Conservation (phyloP, 2,888 invertebrate species). For the Trichopoda pennipes region DNA sequence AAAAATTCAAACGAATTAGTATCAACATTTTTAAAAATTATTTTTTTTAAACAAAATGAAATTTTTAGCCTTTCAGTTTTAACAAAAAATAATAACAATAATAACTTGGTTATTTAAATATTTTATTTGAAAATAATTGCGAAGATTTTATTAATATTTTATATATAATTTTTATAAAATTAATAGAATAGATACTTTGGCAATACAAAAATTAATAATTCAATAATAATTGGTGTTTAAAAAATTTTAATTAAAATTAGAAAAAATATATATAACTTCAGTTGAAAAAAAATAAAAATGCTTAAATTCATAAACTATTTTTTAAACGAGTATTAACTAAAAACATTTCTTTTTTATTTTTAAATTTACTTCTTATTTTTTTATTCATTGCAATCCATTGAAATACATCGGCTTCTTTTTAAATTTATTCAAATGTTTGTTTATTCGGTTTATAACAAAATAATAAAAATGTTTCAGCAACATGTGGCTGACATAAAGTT, state of each 20-base stretch:
- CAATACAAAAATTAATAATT: not conserved
- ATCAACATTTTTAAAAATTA: not conserved
- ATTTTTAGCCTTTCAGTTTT: not conserved
- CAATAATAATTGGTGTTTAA: not conserved
- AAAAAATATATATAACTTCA: too few species aligned
- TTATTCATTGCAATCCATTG: too few species aligned
- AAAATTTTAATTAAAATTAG: not conserved
- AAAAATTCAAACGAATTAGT: conserved; percentile 3
- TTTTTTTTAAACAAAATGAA: not conserved
- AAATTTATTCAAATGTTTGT: too few species aligned
- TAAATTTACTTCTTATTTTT: too few species aligned
- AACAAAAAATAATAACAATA: not conserved
- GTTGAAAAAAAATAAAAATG: too few species aligned
- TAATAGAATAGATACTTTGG: not conserved
- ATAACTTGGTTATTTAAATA: not conserved
- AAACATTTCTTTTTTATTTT: too few species aligned
- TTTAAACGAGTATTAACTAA: too few species aligned
- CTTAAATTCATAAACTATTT: too few species aligned
- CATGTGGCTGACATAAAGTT: not conserved
- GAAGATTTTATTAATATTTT: not conserved
- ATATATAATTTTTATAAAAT: not conserved
- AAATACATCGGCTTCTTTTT: too few species aligned
- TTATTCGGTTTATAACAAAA: too few species aligned
- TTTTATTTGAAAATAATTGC: not conserved
- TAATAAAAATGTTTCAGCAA: not conserved